Conservation (phyloP, 2,888 invertebrate species). For the Agrotis clavis region DNA sequence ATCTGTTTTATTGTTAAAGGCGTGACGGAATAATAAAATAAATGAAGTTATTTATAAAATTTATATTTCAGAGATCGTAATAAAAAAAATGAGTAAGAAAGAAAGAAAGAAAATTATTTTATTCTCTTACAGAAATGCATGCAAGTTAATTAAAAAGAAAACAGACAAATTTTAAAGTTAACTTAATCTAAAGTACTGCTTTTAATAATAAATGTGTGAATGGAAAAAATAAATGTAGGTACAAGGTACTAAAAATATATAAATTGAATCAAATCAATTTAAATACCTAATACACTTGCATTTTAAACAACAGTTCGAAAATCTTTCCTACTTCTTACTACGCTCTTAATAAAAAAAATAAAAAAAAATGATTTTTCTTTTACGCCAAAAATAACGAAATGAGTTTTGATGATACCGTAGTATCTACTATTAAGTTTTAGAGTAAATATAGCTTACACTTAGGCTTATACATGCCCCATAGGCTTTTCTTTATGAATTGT, state of each 20-base stretch:
- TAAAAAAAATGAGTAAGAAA: background rate
- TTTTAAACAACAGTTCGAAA: conserved; percentile 36
- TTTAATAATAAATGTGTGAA: no score
- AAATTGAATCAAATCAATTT: conserved; percentile 34
- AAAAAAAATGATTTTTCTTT: no score
- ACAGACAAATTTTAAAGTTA: no score
- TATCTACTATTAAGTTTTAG: background rate
- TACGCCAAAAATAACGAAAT: background rate
- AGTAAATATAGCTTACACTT: background rate
- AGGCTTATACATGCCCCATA: no score
- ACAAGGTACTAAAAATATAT: no score
- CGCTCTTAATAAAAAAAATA: no score
- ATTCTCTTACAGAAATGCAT: no score
- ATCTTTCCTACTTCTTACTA: background rate
- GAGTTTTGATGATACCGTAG: background rate
- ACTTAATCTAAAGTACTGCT: no score
- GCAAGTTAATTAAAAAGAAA: no score
- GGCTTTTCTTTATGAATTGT: no score
- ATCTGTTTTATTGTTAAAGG: background rate
- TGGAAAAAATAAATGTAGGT: no score
- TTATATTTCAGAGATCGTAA: background rate
- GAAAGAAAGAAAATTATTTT: no score
- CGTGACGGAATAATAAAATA: background rate
- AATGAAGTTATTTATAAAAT: conserved; percentile 10
- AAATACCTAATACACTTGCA: conserved; percentile 9